These are phyloP conservation scores for Akabosia matsudoensis DNA, from an alignment of 1,140 invertebrate species.

Conservation along the genomic window DNA sequence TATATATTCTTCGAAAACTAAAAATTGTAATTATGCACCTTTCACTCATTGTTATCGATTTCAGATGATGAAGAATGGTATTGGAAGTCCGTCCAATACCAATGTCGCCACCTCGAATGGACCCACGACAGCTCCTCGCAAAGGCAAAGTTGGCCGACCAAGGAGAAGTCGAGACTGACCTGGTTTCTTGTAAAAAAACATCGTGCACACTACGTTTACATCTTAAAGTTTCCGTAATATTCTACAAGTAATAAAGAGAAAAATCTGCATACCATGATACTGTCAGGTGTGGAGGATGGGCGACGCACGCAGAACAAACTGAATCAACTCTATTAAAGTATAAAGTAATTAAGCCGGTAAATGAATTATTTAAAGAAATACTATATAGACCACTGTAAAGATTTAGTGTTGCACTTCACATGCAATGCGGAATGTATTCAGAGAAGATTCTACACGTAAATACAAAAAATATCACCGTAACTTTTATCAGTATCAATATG, in stretches of 20 bases:
- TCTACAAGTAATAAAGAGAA: too few relatives aligned
- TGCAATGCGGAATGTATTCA: not conserved
- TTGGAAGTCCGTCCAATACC: conserved; percentile 45
- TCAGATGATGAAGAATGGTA: conserved; percentile 45
- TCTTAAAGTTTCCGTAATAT: not conserved
- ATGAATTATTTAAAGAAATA: not conserved
- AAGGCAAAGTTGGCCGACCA: conserved; percentile 46
- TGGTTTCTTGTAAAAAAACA: not conserved
- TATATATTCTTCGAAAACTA: too few relatives aligned
- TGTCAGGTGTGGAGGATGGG: not conserved
- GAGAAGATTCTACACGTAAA: not conserved
- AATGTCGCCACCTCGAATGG: conserved; percentile 41
- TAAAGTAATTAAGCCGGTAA: not conserved
- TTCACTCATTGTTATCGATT: too few relatives aligned
- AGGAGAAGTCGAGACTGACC: conserved; percentile 47
- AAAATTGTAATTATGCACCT: too few relatives aligned
- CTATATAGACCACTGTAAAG: not conserved
- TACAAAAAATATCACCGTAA: not conserved
- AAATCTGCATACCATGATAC: too few relatives aligned
- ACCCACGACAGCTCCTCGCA: conserved; percentile 37
- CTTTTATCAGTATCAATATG: not conserved
- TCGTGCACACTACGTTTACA: too few relatives aligned
- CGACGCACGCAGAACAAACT: not conserved
- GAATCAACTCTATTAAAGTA: too few relatives aligned
- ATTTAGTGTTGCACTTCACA: too few relatives aligned